Conservation (phyloP, 2,797 vertebrate species). For the Xyrichtys novacula region DNA sequence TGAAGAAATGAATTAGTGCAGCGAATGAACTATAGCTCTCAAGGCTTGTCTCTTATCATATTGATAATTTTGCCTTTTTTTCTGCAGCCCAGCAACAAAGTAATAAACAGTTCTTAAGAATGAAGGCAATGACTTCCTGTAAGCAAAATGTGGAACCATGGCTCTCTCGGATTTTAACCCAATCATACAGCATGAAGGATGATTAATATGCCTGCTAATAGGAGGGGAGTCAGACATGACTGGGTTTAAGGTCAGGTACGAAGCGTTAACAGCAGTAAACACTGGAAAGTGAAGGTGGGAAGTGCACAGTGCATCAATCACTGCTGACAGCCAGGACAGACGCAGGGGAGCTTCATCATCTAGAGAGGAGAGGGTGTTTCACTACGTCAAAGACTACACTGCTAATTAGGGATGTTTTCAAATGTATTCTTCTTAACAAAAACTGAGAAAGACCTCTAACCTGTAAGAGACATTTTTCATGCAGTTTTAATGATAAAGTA, state of each 20-base stretch:
- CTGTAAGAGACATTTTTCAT: too few relatives aligned
- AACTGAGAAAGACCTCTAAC: neutral
- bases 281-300: slow-evolving; percentile 54
- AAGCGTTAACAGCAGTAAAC: slow-evolving; percentile 53
- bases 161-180: slow-evolving; percentile 50
- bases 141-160: slow-evolving; percentile 3
- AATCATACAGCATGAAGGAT: slow-evolving; percentile 58
- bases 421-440: slow-evolving; percentile 18
- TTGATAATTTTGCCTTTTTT: too few relatives aligned
- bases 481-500: neutral
- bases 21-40: slow-evolving; percentile 26
- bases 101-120: neutral
- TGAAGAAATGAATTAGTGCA: slow-evolving; percentile 14
- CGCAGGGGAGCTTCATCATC: slow-evolving; percentile 64
- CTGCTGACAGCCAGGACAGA: slow-evolving; percentile 74
- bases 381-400: slow-evolving; percentile 46
- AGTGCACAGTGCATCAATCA: slow-evolving; percentile 83
- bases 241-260: slow-evolving; percentile 58
- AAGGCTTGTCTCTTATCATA: slow-evolving; percentile 5
- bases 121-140: neutral
- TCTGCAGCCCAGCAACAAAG: neutral
- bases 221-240: slow-evolving; percentile 55
- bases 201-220: slow-evolving; percentile 82
- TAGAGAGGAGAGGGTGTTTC: slow-evolving; percentile 54
- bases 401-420: slow-evolving; percentile 61